These are phyloP conservation scores for Cyprinodon variegatus DNA, from an alignment of 2,113 vertebrate species.

Conservation along the genomic window DNA sequence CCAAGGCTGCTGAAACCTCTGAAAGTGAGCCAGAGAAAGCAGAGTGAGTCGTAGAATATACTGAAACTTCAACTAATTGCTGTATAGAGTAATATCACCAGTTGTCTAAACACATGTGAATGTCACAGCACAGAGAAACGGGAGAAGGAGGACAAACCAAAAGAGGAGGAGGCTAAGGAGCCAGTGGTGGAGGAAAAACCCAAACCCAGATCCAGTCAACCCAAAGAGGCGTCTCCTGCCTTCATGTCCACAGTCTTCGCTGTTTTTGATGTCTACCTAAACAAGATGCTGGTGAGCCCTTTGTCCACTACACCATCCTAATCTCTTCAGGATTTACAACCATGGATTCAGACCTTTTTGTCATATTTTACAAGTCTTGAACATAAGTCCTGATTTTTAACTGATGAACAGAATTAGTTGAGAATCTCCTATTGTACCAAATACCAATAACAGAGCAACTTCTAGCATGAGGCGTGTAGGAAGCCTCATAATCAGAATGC, in stretches of 20 bases:
- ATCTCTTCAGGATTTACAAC: not conserved
- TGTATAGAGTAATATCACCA: not conserved
- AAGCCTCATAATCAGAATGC: too few relatives aligned
- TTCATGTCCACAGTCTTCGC: conserved; percentile 91
- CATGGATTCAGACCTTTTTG: not conserved
- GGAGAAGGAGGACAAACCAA: conserved; percentile 91
- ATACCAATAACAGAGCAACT: too few relatives aligned
- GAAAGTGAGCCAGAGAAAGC: conserved; percentile 90
- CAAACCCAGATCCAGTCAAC: conserved; percentile 80
- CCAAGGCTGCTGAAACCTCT: conserved; percentile 71
- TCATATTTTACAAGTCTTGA: too few relatives aligned
- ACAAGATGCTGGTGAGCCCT: conserved; percentile 87
- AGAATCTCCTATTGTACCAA: too few relatives aligned
- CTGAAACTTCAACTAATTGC: not conserved
- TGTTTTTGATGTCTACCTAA: conserved; percentile 88
- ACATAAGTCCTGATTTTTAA: not conserved
- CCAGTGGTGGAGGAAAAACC: conserved; percentile 80
- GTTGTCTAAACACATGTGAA: conserved; percentile 12
- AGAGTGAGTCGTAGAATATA: conserved; percentile 86
- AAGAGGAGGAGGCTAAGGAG: conserved; percentile 83
- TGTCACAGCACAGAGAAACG: conserved; percentile 88
- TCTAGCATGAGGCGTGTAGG: too few relatives aligned
- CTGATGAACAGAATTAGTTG: not conserved
- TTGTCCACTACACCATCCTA: not conserved
- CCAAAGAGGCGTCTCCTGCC: conserved; percentile 84